Conservation (phyloP, 2,888 invertebrate species). For the Drosophila ezoana region DNA sequence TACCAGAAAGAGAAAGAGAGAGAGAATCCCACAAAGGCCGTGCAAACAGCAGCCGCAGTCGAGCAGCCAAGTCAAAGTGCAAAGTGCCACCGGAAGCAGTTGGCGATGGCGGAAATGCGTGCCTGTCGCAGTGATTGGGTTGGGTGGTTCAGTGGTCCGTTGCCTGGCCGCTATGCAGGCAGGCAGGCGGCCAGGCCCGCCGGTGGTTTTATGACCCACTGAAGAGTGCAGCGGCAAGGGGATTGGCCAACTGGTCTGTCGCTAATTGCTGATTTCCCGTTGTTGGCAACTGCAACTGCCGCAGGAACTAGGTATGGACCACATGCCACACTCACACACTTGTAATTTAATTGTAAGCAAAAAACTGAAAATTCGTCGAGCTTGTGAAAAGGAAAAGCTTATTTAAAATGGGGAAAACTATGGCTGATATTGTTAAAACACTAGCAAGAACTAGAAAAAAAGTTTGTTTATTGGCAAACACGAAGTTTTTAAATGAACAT, state of each 20-base stretch:
- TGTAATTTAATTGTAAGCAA: slow-evolving; percentile 5
- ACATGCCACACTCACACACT: slow-evolving; percentile 24
- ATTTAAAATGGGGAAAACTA: not conserved
- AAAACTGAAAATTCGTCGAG: not conserved
- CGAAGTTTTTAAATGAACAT: too few relatives aligned
- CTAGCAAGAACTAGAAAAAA: not conserved
- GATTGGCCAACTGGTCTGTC: slow-evolving; percentile 45
- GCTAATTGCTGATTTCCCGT: slow-evolving; percentile 78
- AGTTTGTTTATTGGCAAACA: too few relatives aligned
- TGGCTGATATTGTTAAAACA: not conserved
- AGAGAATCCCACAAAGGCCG: slow-evolving; percentile 48
- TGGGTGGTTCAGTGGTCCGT: slow-evolving; percentile 4
- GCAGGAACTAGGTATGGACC: slow-evolving; percentile 31
- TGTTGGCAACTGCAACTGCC: slow-evolving; percentile 30
- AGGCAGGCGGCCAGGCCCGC: not conserved
- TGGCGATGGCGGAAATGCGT: slow-evolving; percentile 77
- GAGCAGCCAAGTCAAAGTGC: slow-evolving; percentile 71
- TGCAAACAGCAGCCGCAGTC: slow-evolving; percentile 50
- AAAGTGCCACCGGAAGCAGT: slow-evolving; percentile 73
- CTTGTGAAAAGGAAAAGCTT: not conserved
- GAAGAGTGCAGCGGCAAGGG: not conserved
- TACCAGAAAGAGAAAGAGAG: not conserved
- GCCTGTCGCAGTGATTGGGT: slow-evolving; percentile 50
- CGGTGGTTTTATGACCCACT: slow-evolving; percentile 28
- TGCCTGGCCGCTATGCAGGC: not conserved